Evolutionary conservation across 2,888 invertebrate species (phyloP).

Genomic region (Blastobasis adustella): DNA sequence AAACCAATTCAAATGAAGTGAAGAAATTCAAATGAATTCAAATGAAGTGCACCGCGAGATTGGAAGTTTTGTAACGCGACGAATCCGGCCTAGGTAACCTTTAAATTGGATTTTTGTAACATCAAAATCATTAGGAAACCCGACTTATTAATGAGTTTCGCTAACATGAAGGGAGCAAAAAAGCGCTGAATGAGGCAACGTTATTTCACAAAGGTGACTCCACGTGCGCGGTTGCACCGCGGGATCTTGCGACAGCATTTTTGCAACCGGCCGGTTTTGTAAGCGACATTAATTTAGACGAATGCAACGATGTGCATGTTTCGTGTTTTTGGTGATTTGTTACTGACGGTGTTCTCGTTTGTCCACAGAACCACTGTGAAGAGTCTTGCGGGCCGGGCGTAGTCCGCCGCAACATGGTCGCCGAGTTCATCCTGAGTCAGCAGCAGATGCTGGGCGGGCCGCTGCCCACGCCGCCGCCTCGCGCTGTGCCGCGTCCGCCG

Average conservation of each 20-base stretch:
- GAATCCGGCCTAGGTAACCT: conserved; percentile 44
- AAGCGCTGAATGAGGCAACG: conserved; percentile 52
- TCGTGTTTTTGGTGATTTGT: conserved; percentile 25
- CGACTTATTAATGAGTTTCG: conserved; percentile 51
- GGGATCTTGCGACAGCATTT: conserved; percentile 56
- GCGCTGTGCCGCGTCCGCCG: conserved; percentile 50
- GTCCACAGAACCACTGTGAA: conserved; percentile 57
- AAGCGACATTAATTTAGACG: conserved; percentile 44
- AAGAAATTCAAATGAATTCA: no score
- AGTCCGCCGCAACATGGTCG: conserved; percentile 88
- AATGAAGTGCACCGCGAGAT: conserved; percentile 19
- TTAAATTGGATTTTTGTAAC: conserved; percentile 40
- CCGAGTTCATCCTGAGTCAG: conserved; percentile 88
- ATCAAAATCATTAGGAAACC: conserved; percentile 46
- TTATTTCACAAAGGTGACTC: conserved; percentile 55
- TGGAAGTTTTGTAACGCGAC: conserved; percentile 44
- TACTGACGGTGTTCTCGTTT: conserved; percentile 23
- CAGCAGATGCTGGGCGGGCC: conserved; percentile 66
- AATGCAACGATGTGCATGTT: conserved; percentile 34
- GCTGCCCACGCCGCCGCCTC: conserved; percentile 50
- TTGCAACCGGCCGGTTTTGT: conserved; percentile 54
- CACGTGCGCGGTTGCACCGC: conserved; percentile 53
- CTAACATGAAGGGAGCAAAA: conserved; percentile 54
- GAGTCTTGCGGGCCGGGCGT: conserved; percentile 64
- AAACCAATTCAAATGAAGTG: no score